A percentile compares a stretch with the other conserved stretches of the same genome.
Evolutionary conservation across 2,888 invertebrate species (phyloP).

Genomic region (Amblyjoppa fuscipennis): DNA sequence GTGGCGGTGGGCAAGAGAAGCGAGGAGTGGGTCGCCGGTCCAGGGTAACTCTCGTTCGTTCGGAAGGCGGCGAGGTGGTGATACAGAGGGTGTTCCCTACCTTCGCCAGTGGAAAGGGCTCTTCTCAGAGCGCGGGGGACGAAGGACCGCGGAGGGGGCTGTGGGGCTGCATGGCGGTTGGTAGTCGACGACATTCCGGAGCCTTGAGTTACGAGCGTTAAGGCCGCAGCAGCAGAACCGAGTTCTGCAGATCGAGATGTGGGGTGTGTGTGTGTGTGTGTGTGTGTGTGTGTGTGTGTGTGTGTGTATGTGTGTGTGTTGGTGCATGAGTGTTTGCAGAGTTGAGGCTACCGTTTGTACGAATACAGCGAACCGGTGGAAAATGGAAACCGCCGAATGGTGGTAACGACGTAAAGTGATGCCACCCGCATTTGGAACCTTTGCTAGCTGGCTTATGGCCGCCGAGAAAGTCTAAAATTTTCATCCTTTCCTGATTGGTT

Average conservation of each 20-base stretch:
- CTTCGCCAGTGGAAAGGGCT: conserved; percentile 39
- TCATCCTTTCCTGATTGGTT: conserved; percentile 64
- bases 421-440: conserved; percentile 35
- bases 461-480: conserved; percentile 54
- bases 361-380: conserved; percentile 58
- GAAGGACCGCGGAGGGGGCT: not conserved
- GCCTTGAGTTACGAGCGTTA: conserved; percentile 72
- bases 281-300: conserved; percentile 3
- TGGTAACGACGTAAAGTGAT: conserved; percentile 77
- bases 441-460: not conserved
- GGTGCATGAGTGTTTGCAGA: not conserved
- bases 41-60: conserved; percentile 32
- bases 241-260: conserved; percentile 44
- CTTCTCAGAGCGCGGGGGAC: conserved; percentile 1
- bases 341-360: conserved; percentile 27
- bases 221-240: conserved; percentile 65
- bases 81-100: conserved; percentile 68
- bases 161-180: conserved; percentile 61
- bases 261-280: not conserved
- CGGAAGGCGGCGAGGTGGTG: conserved; percentile 16
- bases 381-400: conserved; percentile 80
- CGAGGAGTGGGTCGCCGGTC: conserved; percentile 52
- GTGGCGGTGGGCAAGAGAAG: conserved; percentile 31
- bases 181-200: conserved; percentile 72
- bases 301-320: not conserved